Conservation (phyloP, 2,888 invertebrate species). For the Orthosia cruda region DNA sequence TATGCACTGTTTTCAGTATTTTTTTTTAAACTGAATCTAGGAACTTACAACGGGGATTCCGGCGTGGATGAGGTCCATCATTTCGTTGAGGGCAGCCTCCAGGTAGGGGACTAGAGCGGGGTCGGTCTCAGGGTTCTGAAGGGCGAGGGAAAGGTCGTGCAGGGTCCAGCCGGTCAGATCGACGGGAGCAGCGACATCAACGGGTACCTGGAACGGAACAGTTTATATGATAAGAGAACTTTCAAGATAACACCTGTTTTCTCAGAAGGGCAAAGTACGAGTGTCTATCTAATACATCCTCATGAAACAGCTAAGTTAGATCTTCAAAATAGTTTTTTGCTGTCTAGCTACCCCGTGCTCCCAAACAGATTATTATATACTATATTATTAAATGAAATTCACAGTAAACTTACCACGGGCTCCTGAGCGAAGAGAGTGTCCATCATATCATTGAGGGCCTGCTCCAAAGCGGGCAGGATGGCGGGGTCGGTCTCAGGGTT, state of each 20-base stretch:
- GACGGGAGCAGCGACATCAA: conserved; percentile 70
- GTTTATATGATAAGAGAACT: background rate
- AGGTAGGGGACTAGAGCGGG: conserved; percentile 76
- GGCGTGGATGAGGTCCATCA: conserved; percentile 74
- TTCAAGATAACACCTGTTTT: too few species aligned
- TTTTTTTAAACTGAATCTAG: too few species aligned
- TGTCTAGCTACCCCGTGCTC: background rate
- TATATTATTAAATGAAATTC: too few species aligned
- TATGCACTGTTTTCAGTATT: too few species aligned
- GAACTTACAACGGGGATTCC: conserved; percentile 76
- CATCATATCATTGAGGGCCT: conserved; percentile 79
- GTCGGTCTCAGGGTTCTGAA: conserved; percentile 76
- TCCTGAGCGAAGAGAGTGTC: conserved; percentile 72
- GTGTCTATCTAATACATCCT: too few species aligned
- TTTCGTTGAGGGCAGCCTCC: conserved; percentile 77
- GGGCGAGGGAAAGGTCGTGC: conserved; percentile 74
- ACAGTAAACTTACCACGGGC: conserved; percentile 69
- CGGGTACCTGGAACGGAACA: conserved; percentile 56
- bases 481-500: conserved; percentile 75
- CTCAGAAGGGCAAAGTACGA: background rate
- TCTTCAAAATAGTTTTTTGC: background rate
- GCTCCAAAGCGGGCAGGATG: conserved; percentile 73
- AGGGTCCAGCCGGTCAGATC: conserved; percentile 76
- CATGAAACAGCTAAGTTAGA: too few species aligned
- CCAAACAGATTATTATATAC: background rate